Evolutionary conservation across 2,113 vertebrate genomes (phyloP), one percentile per base, ranked within the genome.

Genomic region (Prionailurus bengalensis): DNA sequence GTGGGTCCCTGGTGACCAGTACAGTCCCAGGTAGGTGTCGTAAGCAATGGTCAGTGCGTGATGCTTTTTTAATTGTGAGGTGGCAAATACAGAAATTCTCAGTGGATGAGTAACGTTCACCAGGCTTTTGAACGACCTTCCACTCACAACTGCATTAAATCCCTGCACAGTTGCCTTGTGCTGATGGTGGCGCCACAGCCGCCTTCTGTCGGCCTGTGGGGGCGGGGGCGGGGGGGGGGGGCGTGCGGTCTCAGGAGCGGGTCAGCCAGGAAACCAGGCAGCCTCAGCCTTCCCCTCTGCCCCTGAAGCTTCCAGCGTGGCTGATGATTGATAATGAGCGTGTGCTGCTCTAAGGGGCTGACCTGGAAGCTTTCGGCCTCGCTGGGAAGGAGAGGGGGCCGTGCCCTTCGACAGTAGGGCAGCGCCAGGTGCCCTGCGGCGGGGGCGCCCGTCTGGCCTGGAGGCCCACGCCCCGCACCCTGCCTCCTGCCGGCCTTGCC

Each of bases 1-100:
- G 33, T 17, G 13, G 17, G 25, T 48, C 36, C 27, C 19, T 11
- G 51, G 8, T 45, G 36, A 0, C 61, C 48, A 15, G 0, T 4
- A 3, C 29, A 2, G 4, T 78, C 48, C 87, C 0, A 7, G 63
- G 66, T 2, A 14, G 86, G 25, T 23, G 42, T 58, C 25, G 8
- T 11, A 19, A 7, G 3, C 13, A 25, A 4, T 3, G 4, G 11
- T 19, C 14, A 1, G 10, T 25, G 0, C 9, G 2, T 5, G 12
- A 3, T 9, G 29, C 25, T 36, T 15, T 25, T 48, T 63, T 8
- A 3, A 6, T 3, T 19, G 39, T 16, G 27, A 36, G 15, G 33
- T 71, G 53, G 23, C 25, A 3, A 1, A 13, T 2, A n/a, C 45
- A 42, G 23, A 21, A n/a, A 36, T 11, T 48, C 70, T 39, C 13